Percentiles rank a stretch among this genome's conserved stretches.
Evolutionary conservation across 2,888 invertebrate species (phyloP).

Genomic region (Hetaerina titia): DNA sequence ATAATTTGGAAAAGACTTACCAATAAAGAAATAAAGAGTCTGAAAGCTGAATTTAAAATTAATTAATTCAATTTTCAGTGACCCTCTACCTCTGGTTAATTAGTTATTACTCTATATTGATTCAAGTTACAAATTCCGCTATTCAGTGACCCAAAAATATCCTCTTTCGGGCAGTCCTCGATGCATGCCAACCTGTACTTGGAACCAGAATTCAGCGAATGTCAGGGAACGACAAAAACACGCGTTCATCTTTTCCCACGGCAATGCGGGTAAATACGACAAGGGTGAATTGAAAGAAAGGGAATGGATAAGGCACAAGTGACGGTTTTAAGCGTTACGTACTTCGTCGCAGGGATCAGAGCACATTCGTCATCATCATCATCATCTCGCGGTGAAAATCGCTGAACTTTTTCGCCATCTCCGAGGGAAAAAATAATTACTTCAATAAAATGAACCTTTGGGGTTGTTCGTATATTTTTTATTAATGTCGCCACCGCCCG

Average conservation of each 20-base stretch:
- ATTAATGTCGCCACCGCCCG: neutral
- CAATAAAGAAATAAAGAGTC: neutral
- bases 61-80: neutral
- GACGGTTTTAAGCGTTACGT: neutral
- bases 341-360: neutral
- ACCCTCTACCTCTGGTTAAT: neutral
- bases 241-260: neutral
- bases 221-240: neutral
- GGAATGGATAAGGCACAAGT: neutral
- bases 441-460: neutral
- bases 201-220: neutral
- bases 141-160: neutral
- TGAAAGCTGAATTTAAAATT: neutral
- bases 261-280: neutral
- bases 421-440: neutral
- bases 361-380: conserved; percentile 13
- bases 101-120: neutral
- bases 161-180: neutral
- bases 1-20: neutral
- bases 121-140: neutral
- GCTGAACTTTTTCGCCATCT: conserved; percentile 15
- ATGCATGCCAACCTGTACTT: too few species aligned
- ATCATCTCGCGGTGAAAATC: neutral
- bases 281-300: neutral
- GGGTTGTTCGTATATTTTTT: neutral